Base-by-base conservation (phyloP, 2,113 vertebrate genomes). In the Oriolus oriolus region DNA sequence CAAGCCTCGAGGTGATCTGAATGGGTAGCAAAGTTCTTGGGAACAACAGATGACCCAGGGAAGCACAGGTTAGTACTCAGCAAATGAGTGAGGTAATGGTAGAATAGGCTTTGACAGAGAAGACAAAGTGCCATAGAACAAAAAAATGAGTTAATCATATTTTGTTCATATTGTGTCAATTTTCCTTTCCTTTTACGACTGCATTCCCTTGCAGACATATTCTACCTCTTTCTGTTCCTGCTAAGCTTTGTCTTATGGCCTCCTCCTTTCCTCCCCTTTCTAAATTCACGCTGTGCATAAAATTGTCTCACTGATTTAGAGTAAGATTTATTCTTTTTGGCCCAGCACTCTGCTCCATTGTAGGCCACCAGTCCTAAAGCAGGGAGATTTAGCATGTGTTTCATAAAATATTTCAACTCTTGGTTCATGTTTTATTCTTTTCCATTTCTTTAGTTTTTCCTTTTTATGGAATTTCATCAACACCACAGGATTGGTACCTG, bases 381-480 rank as follows among this genome's bases (percentile, higher is more conserved):
- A 64, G 47, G 20, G 33, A 93, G 92, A 86, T 97, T 97, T 96
- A 96, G 61, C 84, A 93, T 30, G 92, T 92, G 78, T 95, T 97
- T 95, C 93, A 97, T 87, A 94, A 96, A 93, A 90, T 85, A 94
- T 80, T 96, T 94, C 70, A 94, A 35, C 37, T 80, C 68, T 78
- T 65, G 50, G 17, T 93, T 90, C 77, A 91, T 60, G 52, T n/a
- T 89, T 93, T 87, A 75, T 86, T 78, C 65, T 65, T 83, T 95
- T 69, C 44, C 16, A 65, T 91, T 92, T 82, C 12, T 87, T 81
- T 77, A 45, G 13, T 75, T 92, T 88, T 89, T 64, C 26, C 30
- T 94, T 87, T 86, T 87, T 44, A 92, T 71, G 8, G 59, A 89
- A 95, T 84, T 87, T 93, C 65, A 86, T 85, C n/a, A 63, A 49